A percentile compares a stretch with the other conserved stretches of the same genome.
Conservation (phyloP, 2,888 invertebrate species). For the Rhagonycha lutea region DNA sequence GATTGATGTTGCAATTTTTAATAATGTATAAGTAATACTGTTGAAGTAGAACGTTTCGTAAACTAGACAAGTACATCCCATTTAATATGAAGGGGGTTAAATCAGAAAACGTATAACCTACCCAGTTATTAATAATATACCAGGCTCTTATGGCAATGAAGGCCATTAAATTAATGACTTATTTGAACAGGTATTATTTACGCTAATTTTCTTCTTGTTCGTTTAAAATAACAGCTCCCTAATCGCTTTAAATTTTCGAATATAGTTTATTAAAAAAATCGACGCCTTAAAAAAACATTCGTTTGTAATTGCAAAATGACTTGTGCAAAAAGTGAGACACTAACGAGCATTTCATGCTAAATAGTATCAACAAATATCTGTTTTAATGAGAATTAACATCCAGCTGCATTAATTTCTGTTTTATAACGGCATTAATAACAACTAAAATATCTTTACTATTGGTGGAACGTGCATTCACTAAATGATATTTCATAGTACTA, state of each 20-base stretch:
- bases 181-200: constrained; percentile 6
- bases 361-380: constrained; percentile 17
- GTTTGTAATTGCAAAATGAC: neutral
- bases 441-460: constrained; percentile 13
- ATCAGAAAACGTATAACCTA: constrained; percentile 11
- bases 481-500: neutral
- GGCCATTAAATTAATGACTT: constrained; percentile 20
- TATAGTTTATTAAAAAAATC: neutral
- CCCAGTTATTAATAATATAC: constrained; percentile 13
- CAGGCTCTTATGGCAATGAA: constrained; percentile 9
- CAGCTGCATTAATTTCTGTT: constrained; percentile 24
- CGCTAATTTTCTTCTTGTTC: neutral
- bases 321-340: constrained; percentile 5
- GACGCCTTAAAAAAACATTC: neutral
- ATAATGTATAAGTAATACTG: neutral
- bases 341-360: constrained; percentile 20
- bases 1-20: neutral
- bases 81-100: constrained; percentile 6
- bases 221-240: neutral
- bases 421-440: constrained; percentile 11
- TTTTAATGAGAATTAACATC: constrained; percentile 22
- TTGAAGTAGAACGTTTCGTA: neutral
- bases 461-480: neutral
- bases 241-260: neutral
- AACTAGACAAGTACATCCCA: constrained; percentile 2